Evolutionary conservation across 2,113 vertebrate species (phyloP).

Genomic region (Ptilorrhoa leucosticta): DNA sequence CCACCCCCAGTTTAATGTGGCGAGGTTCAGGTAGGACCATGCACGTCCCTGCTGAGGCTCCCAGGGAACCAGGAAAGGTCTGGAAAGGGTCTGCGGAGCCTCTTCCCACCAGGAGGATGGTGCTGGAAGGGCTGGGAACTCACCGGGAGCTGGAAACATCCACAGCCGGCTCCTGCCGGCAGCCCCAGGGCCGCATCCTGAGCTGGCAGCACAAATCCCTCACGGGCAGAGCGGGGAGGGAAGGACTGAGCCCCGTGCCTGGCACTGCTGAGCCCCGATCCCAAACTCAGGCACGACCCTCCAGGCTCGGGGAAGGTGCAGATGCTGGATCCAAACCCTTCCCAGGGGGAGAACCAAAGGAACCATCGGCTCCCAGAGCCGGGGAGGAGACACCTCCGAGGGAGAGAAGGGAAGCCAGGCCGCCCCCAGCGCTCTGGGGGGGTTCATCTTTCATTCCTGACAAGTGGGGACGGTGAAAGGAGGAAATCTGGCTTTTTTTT

Average conservation of each 20-base stretch:
- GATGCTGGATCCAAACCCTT: neutral
- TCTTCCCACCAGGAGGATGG: neutral
- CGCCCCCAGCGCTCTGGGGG: accelerated
- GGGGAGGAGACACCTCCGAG: neutral
- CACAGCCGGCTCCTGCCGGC: neutral
- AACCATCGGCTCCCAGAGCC: neutral
- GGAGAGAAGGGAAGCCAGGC: neutral
- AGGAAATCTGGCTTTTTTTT: neutral
- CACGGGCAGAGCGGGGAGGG: neutral
- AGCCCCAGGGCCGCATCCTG: neutral
- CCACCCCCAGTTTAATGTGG: neutral
- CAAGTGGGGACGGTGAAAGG: neutral
- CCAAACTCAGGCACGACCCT: neutral
- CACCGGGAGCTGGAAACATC: neutral
- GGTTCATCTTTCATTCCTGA: neutral
- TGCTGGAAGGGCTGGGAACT: neutral
- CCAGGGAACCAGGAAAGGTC: neutral
- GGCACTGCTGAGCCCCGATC: neutral
- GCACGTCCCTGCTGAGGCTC: accelerated
- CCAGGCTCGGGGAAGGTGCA: neutral
- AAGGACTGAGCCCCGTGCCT: neutral
- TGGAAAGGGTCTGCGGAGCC: neutral
- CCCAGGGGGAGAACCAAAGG: neutral
- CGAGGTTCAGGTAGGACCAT: neutral
- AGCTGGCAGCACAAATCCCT: neutral